These are phyloP conservation scores for Dynastes tityus DNA, from an alignment of 2,888 invertebrate genomes.

Conservation along the genomic window DNA sequence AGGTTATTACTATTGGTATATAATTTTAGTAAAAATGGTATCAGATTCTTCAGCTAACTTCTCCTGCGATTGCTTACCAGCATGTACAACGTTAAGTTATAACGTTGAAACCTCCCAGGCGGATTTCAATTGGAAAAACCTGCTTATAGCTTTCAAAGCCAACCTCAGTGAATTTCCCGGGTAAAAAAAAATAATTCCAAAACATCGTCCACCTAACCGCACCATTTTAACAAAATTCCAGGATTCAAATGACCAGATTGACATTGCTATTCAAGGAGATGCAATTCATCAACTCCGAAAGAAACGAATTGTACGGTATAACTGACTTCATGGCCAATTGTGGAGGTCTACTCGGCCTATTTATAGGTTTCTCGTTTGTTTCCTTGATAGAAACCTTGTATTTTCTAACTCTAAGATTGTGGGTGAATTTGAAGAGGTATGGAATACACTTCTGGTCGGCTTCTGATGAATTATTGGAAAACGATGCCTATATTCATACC, in stretches of 20 bases:
- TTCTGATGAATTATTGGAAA: conserved; percentile 61
- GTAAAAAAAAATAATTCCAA: conserved; percentile 57
- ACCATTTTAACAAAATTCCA: conserved; percentile 63
- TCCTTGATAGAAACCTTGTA: conserved; percentile 77
- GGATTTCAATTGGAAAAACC: conserved; percentile 77
- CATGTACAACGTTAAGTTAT: conserved; percentile 81
- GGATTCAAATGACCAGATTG: conserved; percentile 75
- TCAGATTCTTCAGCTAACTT: conserved; percentile 20
- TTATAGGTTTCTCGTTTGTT: conserved; percentile 78
- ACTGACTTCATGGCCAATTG: conserved; percentile 75
- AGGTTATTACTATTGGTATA: not conserved
- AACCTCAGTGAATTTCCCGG: conserved; percentile 68
- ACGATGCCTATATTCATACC: conserved; percentile 62
- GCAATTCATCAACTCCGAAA: conserved; percentile 73
- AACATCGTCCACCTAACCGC: not conserved
- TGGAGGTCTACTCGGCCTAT: conserved; percentile 75
- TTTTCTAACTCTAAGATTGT: conserved; percentile 72
- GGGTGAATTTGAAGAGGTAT: conserved; percentile 71
- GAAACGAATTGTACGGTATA: conserved; percentile 74
- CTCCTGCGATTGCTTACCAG: conserved; percentile 75
- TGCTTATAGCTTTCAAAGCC: conserved; percentile 73
- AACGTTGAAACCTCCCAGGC: conserved; percentile 84
- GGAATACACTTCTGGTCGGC: conserved; percentile 68
- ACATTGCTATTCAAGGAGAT: conserved; percentile 83
- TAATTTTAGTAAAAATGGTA: conserved; percentile 50